Conservation (phyloP, 2,888 invertebrate species). For the Pegoplata infirma region DNA sequence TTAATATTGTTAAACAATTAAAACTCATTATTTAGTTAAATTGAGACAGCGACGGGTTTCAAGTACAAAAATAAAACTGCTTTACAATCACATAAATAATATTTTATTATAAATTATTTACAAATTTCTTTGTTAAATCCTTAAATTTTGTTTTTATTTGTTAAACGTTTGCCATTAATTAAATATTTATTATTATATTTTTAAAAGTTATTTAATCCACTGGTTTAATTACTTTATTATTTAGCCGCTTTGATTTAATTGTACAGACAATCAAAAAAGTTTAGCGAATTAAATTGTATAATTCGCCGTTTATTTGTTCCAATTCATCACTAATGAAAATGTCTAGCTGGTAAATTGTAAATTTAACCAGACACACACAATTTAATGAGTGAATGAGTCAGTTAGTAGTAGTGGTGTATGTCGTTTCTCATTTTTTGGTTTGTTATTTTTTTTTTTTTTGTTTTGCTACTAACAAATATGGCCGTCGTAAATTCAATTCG, state of each 20-base stretch:
- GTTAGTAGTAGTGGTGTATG: conserved; percentile 7
- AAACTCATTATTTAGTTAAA: neutral
- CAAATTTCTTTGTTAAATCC: neutral
- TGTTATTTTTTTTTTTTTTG: no score
- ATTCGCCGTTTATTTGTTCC: conserved; percentile 68
- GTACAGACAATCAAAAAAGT: no score
- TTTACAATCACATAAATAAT: neutral
- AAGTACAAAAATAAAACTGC: neutral
- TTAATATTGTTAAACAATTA: neutral
- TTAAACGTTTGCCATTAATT: neutral
- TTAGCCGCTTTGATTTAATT: neutral
- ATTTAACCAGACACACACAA: conserved; percentile 31
- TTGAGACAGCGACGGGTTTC: neutral
- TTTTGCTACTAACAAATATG: conserved; percentile 68
- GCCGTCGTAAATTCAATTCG: conserved; percentile 70
- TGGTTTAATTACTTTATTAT: conserved; percentile 47
- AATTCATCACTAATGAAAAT: conserved; percentile 65
- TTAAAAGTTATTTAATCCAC: conserved; percentile 12
- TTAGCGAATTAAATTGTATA: conserved; percentile 65
- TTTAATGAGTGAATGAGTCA: conserved; percentile 32
- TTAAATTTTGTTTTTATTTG: neutral
- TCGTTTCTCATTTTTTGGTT: conserved; percentile 40
- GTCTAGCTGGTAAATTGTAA: conserved; percentile 11
- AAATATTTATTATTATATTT: neutral
- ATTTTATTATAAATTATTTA: neutral